These are phyloP conservation scores for Gobio gobio DNA, from an alignment of 2,113 vertebrate species.

Conservation along the genomic window DNA sequence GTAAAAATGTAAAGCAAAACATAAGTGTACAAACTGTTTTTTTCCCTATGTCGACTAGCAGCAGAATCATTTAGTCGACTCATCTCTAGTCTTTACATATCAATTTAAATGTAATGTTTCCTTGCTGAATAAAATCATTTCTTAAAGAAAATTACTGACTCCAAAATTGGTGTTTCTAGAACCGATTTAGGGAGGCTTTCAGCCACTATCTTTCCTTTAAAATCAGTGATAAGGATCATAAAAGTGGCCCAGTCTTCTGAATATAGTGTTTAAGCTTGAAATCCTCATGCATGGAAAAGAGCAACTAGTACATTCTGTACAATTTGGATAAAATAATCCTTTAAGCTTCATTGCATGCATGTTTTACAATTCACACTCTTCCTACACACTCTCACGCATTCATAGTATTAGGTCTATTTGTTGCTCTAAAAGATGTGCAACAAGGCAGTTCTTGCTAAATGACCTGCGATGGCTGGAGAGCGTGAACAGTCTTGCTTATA, in stretches of 20 bases:
- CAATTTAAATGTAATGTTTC: background rate
- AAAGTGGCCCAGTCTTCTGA: background rate
- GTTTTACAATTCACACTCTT: constrained; percentile 15
- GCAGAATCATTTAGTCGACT: no score
- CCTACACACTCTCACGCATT: background rate
- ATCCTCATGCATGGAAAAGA: background rate
- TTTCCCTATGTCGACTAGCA: no score
- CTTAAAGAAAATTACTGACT: background rate
- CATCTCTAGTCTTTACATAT: no score
- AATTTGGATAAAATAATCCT: background rate
- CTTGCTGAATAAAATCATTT: background rate
- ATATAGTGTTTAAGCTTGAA: background rate
- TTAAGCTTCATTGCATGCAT: background rate
- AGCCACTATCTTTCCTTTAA: no score
- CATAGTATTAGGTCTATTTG: background rate
- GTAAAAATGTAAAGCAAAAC: no score
- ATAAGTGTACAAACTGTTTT: no score
- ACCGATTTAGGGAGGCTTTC: background rate
- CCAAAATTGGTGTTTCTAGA: background rate
- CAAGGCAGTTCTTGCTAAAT: background rate
- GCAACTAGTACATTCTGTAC: background rate
- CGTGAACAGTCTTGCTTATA: background rate
- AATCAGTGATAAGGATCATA: background rate
- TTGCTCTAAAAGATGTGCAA: constrained; percentile 18
- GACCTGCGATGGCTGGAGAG: background rate